Evolutionary conservation across 2,113 vertebrate species (phyloP).

Genomic region (Noctilio leporinus): DNA sequence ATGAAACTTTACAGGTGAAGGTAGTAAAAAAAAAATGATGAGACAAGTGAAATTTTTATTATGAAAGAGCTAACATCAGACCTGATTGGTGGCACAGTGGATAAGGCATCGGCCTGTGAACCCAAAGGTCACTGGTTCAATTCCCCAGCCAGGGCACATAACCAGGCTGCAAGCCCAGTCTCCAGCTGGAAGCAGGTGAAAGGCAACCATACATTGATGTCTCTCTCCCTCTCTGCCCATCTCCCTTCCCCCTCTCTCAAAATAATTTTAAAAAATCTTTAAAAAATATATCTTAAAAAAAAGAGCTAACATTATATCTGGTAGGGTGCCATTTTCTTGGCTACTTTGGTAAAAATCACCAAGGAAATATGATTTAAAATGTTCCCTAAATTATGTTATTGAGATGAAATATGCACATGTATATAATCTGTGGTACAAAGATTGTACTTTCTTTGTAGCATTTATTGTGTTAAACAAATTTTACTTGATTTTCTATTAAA

Average conservation of each 20-base stretch:
- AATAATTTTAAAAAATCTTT: too few species aligned
- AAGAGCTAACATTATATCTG: background rate
- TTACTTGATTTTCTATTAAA: constrained; percentile 27
- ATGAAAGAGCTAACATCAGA: background rate
- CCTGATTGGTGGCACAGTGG: too few species aligned
- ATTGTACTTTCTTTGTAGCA: background rate
- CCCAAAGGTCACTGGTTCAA: too few species aligned
- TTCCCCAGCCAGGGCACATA: too few species aligned
- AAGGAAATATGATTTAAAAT: background rate
- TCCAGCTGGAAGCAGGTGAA: too few species aligned
- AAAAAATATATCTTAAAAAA: too few species aligned
- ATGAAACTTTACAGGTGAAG: background rate
- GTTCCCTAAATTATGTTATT: background rate
- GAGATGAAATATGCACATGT: background rate
- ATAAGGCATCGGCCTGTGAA: too few species aligned
- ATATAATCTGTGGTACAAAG: background rate
- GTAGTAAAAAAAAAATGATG: background rate
- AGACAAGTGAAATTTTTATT: background rate
- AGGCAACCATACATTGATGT: too few species aligned
- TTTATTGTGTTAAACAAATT: background rate
- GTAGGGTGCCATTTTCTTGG: background rate
- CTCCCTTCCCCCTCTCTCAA: too few species aligned
- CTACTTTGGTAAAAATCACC: background rate
- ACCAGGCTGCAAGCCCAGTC: too few species aligned
- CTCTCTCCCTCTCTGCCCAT: too few species aligned